These are phyloP conservation scores for Drosophila pseudotakahashii DNA, from an alignment of 2,888 invertebrate species.

Conservation along the genomic window DNA sequence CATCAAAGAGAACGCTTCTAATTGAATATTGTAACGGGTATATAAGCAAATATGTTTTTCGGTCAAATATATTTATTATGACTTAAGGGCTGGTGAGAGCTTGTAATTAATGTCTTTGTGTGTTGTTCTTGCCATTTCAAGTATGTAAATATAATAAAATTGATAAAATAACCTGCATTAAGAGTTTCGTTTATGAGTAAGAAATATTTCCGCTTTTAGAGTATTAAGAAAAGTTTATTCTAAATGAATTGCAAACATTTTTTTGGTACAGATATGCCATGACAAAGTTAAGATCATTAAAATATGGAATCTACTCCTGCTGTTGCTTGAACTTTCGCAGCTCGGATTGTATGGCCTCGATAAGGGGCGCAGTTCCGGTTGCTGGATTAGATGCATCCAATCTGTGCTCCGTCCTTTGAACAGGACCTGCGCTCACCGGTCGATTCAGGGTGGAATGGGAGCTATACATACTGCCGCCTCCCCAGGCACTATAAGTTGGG, in stretches of 20 bases:
- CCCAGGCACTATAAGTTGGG: constrained; percentile 85
- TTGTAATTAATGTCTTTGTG: constrained; percentile 55
- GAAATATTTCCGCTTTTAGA: not conserved
- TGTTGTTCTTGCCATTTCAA: constrained; percentile 52
- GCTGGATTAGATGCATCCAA: constrained; percentile 56
- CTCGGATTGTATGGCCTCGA: constrained; percentile 93
- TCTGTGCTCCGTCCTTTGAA: constrained; percentile 85
- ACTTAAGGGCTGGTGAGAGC: constrained; percentile 79
- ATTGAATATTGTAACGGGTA: constrained; percentile 52
- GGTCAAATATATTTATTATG: constrained; percentile 28
- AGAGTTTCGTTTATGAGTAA: too few species aligned
- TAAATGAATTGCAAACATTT: constrained; percentile 50
- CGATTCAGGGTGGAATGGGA: constrained; percentile 86
- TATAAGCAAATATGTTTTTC: constrained; percentile 38
- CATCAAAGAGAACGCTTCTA: constrained; percentile 60
- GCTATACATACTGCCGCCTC: constrained; percentile 85
- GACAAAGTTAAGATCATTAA: constrained; percentile 7
- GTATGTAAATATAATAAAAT: constrained; percentile 37
- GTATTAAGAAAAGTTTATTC: constrained; percentile 50
- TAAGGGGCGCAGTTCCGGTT: constrained; percentile 93
- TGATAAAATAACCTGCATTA: constrained; percentile 1
- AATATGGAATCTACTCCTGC: constrained; percentile 35
- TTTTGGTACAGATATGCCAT: constrained; percentile 21
- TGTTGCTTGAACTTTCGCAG: constrained; percentile 82
- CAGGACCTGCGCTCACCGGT: constrained; percentile 88